Conservation (phyloP, 2,797 vertebrate genomes). For the Erpetoichthys calabaricus region DNA sequence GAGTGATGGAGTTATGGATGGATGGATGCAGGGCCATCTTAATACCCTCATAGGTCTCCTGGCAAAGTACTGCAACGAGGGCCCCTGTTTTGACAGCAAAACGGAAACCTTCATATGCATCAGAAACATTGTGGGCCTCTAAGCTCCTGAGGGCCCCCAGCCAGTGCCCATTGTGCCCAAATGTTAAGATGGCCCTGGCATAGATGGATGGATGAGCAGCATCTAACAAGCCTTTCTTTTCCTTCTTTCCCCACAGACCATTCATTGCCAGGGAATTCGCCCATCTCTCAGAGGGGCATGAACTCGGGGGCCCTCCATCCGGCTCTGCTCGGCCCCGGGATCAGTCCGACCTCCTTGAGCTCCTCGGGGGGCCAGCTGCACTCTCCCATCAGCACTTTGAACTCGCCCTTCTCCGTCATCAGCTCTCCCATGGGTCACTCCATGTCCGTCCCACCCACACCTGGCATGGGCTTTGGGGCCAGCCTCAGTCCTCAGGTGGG, state of each 20-base stretch:
- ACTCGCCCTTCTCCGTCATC: constrained; percentile 91
- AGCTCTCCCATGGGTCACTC: constrained; percentile 91
- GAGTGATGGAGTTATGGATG: too few species aligned
- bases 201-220: too few species aligned
- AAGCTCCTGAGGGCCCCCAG: too few species aligned
- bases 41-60: too few species aligned
- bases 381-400: constrained; percentile 80
- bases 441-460: constrained; percentile 68
- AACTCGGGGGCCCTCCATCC: constrained; percentile 60
- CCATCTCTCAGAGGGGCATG: constrained; percentile 73
- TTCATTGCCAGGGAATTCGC: constrained; percentile 71
- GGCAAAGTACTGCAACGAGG: too few species aligned
- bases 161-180: too few species aligned
- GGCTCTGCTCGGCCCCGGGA: constrained; percentile 48
- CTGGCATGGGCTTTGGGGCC: constrained; percentile 76
- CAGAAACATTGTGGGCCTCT: too few species aligned
- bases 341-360: constrained; percentile 66
- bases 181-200: too few species aligned
- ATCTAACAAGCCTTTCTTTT: constrained; percentile 7
- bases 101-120: too few species aligned
- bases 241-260: constrained; percentile 56
- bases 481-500: constrained; percentile 85
- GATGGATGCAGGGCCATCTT: too few species aligned
- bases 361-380: constrained; percentile 72
- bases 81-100: too few species aligned